These are phyloP conservation scores for Istiophorus platypterus DNA, from an alignment of 2,113 vertebrate species.

Conservation along the genomic window DNA sequence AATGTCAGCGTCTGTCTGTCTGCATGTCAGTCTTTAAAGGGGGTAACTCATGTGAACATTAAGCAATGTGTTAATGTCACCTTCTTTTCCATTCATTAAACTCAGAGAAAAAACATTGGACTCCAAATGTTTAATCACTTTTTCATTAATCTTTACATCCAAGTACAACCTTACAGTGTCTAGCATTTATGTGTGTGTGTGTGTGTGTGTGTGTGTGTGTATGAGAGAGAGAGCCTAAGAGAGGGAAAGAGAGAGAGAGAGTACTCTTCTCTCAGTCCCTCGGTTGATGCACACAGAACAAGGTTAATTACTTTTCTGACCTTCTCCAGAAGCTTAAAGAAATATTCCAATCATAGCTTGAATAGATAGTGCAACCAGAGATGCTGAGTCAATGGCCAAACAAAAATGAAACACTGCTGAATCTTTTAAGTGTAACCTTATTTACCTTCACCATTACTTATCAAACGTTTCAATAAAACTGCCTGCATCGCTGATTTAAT, in stretches of 20 bases:
- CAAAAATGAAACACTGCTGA: slow-evolving; percentile 68
- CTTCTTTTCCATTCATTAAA: slow-evolving; percentile 61
- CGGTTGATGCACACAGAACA: slow-evolving; percentile 79
- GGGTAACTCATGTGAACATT: slow-evolving; percentile 36
- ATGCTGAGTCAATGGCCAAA: slow-evolving; percentile 79
- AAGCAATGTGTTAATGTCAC: slow-evolving; percentile 46
- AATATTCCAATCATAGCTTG: slow-evolving; percentile 73
- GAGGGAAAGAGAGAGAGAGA: slow-evolving; percentile 22
- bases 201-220: slow-evolving; percentile 22
- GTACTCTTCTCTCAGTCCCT: slow-evolving; percentile 61
- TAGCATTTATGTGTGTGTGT: slow-evolving; percentile 8
- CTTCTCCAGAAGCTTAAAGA: slow-evolving; percentile 79
- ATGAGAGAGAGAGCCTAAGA: neutral
- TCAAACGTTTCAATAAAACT: slow-evolving; percentile 75
- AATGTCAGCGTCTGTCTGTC: slow-evolving; percentile 63
- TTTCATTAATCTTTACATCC: slow-evolving; percentile 52
- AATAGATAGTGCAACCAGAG: slow-evolving; percentile 69
- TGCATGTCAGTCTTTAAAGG: slow-evolving; percentile 33
- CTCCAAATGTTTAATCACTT: slow-evolving; percentile 40
- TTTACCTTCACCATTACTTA: slow-evolving; percentile 76
- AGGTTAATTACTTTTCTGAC: slow-evolving; percentile 87
- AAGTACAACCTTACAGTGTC: slow-evolving; percentile 41
- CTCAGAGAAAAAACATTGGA: slow-evolving; percentile 11
- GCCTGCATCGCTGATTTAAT: slow-evolving; percentile 60
- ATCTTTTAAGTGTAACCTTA: slow-evolving; percentile 75